Evolutionary conservation across 2,113 vertebrate species (phyloP).

Genomic region (Neomonachus schauinslandi): DNA sequence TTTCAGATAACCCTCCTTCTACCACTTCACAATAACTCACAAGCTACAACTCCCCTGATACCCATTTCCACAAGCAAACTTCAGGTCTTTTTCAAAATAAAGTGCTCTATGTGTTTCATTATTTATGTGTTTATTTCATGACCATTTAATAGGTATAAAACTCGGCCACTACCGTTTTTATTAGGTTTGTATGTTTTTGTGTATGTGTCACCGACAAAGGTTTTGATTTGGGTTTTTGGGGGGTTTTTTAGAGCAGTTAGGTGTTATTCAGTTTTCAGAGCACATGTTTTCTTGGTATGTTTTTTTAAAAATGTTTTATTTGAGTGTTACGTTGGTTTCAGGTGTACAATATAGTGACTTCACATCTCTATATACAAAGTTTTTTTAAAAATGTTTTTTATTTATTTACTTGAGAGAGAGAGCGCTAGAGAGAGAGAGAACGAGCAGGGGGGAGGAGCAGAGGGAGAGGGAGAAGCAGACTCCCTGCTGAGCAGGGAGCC

Average conservation of each 20-base stretch:
- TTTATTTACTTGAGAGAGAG: too few species aligned
- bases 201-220: neutral
- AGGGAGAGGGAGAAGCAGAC: too few species aligned
- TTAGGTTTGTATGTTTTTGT: conserved; percentile 32
- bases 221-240: neutral
- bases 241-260: neutral
- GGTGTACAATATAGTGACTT: neutral
- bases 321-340: neutral
- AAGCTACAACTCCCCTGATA: conserved; percentile 13
- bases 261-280: neutral
- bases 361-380: neutral
- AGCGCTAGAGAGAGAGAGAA: too few species aligned
- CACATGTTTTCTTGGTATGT: neutral
- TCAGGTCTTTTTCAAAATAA: conserved; percentile 23
- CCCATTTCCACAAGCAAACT: conserved; percentile 18
- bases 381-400: neutral
- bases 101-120: neutral
- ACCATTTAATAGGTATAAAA: conserved; percentile 25
- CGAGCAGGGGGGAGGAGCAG: too few species aligned
- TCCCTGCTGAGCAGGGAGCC: too few species aligned
- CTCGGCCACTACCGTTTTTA: conserved; percentile 23
- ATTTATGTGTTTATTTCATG: neutral
- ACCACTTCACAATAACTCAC: conserved; percentile 14
- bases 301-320: neutral
- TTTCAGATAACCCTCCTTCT: neutral